Evolutionary conservation across 2,113 vertebrate species (phyloP).

Genomic region (Paracyprichromis sp.): DNA sequence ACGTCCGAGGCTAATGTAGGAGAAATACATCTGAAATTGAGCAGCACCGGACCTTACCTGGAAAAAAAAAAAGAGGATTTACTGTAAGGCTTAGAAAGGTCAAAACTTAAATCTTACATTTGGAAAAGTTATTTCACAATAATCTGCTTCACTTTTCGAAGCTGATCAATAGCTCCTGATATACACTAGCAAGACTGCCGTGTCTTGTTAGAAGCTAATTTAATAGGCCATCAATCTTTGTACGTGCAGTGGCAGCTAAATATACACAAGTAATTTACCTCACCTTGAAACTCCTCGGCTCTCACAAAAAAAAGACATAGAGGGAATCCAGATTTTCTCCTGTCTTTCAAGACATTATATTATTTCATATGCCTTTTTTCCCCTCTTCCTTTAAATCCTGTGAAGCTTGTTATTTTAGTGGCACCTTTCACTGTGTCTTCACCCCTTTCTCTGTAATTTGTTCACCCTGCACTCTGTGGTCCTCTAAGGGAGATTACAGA

Average conservation of each 20-base stretch:
- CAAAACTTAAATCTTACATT: slow-evolving; percentile 21
- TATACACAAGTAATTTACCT: slow-evolving; percentile 28
- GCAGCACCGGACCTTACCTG: slow-evolving; percentile 9
- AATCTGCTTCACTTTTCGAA: slow-evolving; percentile 16
- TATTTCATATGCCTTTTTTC: neutral
- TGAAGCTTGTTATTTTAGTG: slow-evolving; percentile 17
- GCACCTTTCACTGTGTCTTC: slow-evolving; percentile 16
- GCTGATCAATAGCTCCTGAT: slow-evolving; percentile 18
- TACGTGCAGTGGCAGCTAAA: neutral
- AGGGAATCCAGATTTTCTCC: neutral
- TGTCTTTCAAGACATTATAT: slow-evolving; percentile 21
- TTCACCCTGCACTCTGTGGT: neutral
- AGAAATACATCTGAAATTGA: slow-evolving; percentile 47
- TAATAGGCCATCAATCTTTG: slow-evolving; percentile 30
- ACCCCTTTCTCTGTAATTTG: neutral
- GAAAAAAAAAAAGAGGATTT: slow-evolving; percentile 18
- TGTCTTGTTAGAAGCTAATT: slow-evolving; percentile 30
- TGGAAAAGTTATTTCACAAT: slow-evolving; percentile 32
- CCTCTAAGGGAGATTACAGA: slow-evolving; percentile 38
- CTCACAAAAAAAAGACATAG: neutral
- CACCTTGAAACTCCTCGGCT: slow-evolving; percentile 45
- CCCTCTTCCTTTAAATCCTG: neutral
- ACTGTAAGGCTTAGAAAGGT: slow-evolving; percentile 25
- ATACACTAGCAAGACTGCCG: neutral
- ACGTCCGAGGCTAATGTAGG: slow-evolving; percentile 7